Conservation (phyloP, 2,797 vertebrate genomes). For the Crocodylus rhombifer region DNA sequence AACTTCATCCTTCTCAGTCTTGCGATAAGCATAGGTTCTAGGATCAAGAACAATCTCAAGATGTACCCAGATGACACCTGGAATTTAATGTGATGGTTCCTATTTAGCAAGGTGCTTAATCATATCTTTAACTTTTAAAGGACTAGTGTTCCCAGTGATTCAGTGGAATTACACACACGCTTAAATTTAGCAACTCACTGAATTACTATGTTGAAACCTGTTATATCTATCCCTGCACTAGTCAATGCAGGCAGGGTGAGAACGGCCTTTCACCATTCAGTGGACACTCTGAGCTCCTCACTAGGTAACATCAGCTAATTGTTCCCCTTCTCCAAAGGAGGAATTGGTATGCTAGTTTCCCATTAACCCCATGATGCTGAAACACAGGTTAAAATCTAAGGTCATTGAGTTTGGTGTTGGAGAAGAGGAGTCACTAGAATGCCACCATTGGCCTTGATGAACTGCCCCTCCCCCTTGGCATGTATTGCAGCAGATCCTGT, state of each 20-base stretch:
- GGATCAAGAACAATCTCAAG: conserved; percentile 63
- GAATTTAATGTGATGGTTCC: conserved; percentile 69
- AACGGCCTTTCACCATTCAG: neutral
- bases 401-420: neutral
- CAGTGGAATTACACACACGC: conserved; percentile 35
- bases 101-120: conserved; percentile 71
- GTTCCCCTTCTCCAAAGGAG: neutral
- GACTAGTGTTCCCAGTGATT: conserved; percentile 57
- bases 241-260: conserved; percentile 28
- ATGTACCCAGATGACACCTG: conserved; percentile 59
- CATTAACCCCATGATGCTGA: neutral
- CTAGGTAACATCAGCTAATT: neutral
- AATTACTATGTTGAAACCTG: neutral
- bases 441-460: conserved; percentile 40
- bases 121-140: conserved; percentile 60
- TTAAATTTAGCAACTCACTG: neutral
- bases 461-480: neutral
- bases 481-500: conserved; percentile 2
- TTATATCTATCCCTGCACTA: neutral
- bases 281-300: neutral
- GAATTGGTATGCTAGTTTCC: neutral
- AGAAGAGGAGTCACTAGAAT: conserved; percentile 56
- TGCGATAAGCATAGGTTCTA: conserved; percentile 44
- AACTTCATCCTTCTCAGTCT: conserved; percentile 42
- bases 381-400: conserved; percentile 4